Evolutionary conservation across 2,888 invertebrate species (phyloP), one percentile per base, ranked within the genome.

Genomic region (Phyllotreta striolata): DNA sequence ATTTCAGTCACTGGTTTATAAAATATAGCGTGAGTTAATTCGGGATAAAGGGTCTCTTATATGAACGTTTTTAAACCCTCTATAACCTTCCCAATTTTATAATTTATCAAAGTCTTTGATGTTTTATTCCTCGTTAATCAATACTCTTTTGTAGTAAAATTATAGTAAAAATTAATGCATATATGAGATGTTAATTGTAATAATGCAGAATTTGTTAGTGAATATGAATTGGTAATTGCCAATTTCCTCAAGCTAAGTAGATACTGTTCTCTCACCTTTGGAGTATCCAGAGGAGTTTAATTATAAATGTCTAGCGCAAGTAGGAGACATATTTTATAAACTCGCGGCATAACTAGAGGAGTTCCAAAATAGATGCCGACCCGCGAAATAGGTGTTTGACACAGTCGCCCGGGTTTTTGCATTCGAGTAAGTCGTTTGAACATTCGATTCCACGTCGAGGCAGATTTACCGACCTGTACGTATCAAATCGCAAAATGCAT

Each of bases 251-350:
- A 24, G 24, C 4, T 24, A 24, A 24, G 24, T 24, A 24, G 24
- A 5, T 12, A 24, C 10, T 35, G 54, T 61, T 62, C 47, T 57
- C 40, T 39, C 52, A 54, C 46, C 49, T 49, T 7, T 47, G 35
- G 47, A 10, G 24, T 43, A 51, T 62, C 24, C 24, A 24, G 61
- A 52, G 34, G 39, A 61, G 62, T 66, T 69, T 71, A 70, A 72
- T 66, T 71, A 70, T 71, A 70, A 72, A 69, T 66, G 24, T 1
- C 2, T 4, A 67, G 56, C 51, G 49, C 52, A 70, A 71, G 66
- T 68, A 66, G 68, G 70, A 70, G 71, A 70, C 70, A 70, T 69
- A 69, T 67, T 72, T 70, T 69, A 70, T 68, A 65, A 67, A 70
- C 66, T 67, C 61, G 55, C 56, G 64, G 63, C 66, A 64, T 66